Percentiles rank a stretch among this genome's conserved stretches.
Conservation (phyloP, 1,140 invertebrate species). For the Portunus trituberculatus region DNA sequence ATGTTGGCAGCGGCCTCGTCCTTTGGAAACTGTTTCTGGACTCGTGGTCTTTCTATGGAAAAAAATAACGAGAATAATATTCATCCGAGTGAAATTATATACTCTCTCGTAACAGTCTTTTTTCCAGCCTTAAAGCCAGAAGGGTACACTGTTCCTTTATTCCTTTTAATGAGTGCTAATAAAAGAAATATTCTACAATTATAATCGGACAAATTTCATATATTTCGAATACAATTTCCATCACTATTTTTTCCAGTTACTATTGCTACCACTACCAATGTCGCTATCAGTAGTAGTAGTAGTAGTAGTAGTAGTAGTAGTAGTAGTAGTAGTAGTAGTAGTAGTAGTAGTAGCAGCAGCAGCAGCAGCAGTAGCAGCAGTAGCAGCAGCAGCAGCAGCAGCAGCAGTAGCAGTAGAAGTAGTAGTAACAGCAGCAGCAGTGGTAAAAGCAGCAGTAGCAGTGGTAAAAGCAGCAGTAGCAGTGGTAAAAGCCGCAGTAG, state of each 20-base stretch:
- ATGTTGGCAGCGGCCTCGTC: neutral
- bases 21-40: neutral
- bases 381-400: neutral
- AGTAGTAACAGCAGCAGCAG: neutral
- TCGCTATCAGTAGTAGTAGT: neutral
- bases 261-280: neutral
- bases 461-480: neutral
- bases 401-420: neutral
- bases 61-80: slow-evolving; percentile 15
- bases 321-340: neutral
- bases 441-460: no score
- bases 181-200: no score
- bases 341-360: neutral
- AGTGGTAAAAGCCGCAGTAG: neutral
- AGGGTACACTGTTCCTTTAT: no score
- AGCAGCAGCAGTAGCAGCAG: neutral
- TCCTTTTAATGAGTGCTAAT: no score
- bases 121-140: no score
- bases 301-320: neutral
- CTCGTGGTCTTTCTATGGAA: neutral
- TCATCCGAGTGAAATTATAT: neutral
- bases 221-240: no score
- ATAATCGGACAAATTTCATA: no score
- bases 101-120: no score
- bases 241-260: neutral